Evolutionary conservation across 2,113 vertebrate species (phyloP).

Genomic region (Gambusia affinis): DNA sequence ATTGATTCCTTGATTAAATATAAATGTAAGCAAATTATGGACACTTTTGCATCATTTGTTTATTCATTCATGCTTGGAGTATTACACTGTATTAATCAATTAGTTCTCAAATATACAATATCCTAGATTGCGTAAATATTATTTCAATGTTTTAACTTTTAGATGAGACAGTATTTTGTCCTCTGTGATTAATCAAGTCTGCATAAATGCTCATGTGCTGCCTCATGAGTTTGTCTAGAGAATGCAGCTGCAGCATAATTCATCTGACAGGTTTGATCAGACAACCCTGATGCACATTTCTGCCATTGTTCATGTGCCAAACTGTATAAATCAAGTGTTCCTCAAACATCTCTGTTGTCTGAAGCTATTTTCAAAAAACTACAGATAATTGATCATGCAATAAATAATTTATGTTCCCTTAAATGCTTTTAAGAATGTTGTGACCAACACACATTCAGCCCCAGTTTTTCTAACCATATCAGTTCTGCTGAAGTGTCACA

Average conservation of each 20-base stretch:
- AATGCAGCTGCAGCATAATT: too few species aligned
- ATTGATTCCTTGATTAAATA: background rate
- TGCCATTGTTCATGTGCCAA: too few species aligned
- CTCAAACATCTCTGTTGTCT: background rate
- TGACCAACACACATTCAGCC: background rate
- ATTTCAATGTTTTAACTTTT: background rate
- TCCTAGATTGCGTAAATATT: background rate
- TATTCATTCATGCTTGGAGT: background rate
- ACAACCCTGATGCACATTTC: too few species aligned
- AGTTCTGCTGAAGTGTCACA: background rate
- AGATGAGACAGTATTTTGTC: background rate
- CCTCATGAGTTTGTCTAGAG: too few species aligned
- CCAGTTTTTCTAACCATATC: too few species aligned
- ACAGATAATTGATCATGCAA: too few species aligned
- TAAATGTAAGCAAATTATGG: background rate
- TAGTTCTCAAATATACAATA: background rate
- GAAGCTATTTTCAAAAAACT: too few species aligned
- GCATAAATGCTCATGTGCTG: too few species aligned
- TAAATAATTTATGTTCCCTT: background rate
- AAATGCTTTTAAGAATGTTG: background rate
- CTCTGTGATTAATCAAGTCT: background rate
- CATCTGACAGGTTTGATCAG: too few species aligned
- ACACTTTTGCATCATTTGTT: background rate
- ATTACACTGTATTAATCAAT: background rate
- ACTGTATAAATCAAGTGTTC: slow-evolving; percentile 1